These are phyloP conservation scores for Lumbricus terrestris DNA, from an alignment of 2,888 invertebrate species.

Conservation along the genomic window DNA sequence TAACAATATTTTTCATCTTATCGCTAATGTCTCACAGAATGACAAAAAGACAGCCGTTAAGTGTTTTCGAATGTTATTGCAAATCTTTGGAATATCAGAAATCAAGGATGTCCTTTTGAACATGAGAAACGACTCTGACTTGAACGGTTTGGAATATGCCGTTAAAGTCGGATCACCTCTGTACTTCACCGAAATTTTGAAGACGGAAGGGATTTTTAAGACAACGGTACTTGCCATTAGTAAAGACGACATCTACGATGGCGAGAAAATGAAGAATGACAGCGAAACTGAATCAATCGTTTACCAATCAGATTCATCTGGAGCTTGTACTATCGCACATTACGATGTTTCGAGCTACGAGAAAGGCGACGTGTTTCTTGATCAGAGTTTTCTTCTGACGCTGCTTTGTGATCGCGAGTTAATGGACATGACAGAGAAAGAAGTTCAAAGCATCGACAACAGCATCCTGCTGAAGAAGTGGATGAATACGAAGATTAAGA, in stretches of 20 bases:
- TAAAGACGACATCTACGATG: background rate
- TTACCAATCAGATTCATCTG: background rate
- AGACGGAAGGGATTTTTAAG: background rate
- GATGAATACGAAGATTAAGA: background rate
- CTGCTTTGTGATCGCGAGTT: background rate
- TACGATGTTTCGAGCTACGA: background rate
- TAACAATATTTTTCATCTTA: background rate
- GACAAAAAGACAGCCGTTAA: background rate
- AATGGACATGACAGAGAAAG: background rate
- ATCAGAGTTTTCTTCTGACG: background rate
- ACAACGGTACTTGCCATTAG: background rate
- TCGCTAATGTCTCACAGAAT: background rate
- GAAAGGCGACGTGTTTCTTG: background rate
- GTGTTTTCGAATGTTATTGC: background rate
- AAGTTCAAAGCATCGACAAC: background rate
- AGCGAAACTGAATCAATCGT: background rate
- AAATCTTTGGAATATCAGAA: background rate
- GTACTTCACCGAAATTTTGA: background rate
- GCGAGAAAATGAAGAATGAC: background rate
- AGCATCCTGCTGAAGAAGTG: background rate
- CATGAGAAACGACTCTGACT: background rate
- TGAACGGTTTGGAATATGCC: background rate
- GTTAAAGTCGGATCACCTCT: conserved; percentile 12
- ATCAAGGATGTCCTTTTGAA: background rate
- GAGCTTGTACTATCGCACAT: background rate